Percentiles rank a stretch among this genome's conserved stretches.
Conservation (phyloP, 2,888 invertebrate species). For the Plagiodera versicolora region DNA sequence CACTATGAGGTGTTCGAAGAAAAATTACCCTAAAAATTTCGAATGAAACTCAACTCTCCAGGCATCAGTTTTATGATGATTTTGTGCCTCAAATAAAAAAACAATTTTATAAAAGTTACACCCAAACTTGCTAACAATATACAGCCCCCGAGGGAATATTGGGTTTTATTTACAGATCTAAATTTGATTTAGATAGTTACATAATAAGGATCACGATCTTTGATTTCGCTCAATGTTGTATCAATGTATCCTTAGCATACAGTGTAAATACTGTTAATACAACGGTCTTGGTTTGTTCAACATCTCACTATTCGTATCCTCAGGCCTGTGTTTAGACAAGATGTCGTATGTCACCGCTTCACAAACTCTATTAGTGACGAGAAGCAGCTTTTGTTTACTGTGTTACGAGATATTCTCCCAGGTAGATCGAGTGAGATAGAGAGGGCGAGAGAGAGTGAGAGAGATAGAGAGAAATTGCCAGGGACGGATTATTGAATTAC, state of each 20-base stretch:
- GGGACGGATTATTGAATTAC: constrained; percentile 1
- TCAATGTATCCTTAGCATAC: constrained; percentile 29
- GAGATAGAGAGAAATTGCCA: background rate
- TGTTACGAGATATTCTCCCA: constrained; percentile 21
- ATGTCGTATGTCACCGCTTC: constrained; percentile 53
- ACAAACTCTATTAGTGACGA: constrained; percentile 55
- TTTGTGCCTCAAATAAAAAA: too few relatives aligned
- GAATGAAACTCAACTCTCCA: too few relatives aligned
- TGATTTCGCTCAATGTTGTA: constrained; percentile 26
- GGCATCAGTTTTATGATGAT: too few relatives aligned
- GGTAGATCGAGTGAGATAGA: constrained; percentile 26
- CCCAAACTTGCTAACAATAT: too few relatives aligned
- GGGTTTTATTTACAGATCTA: constrained; percentile 5
- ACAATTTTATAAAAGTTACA: too few relatives aligned
- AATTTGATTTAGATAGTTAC: constrained; percentile 22
- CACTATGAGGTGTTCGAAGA: too few relatives aligned
- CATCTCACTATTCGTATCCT: constrained; percentile 28
- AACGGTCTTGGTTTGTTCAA: constrained; percentile 30
- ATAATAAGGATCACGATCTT: constrained; percentile 17
- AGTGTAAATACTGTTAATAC: constrained; percentile 33
- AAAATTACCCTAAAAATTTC: too few relatives aligned
- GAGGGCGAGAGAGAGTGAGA: too few relatives aligned
- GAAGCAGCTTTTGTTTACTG: constrained; percentile 48
- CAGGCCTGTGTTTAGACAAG: constrained; percentile 46
- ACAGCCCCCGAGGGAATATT: too few relatives aligned